These are phyloP conservation scores for Berghia stephanieae DNA, from an alignment of 1,140 invertebrate genomes.

Conservation along the genomic window DNA sequence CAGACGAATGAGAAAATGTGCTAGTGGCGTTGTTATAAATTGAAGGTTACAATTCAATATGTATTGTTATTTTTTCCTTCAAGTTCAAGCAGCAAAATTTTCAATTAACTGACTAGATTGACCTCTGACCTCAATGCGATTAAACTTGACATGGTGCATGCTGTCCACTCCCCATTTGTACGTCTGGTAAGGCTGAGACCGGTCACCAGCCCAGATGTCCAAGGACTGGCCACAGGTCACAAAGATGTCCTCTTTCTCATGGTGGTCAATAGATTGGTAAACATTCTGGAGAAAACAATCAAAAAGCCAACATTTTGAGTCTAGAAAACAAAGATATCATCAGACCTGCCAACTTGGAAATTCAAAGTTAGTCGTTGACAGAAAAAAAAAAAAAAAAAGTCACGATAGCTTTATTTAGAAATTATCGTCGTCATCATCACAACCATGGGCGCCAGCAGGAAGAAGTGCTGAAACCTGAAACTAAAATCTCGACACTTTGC, in stretches of 20 bases:
- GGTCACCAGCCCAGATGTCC: slow-evolving; percentile 76
- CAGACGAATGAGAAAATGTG: no score
- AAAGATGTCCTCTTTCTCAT: slow-evolving; percentile 81
- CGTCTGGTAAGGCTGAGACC: slow-evolving; percentile 86
- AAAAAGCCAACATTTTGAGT: neutral
- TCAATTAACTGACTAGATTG: no score
- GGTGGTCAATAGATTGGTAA: slow-evolving; percentile 84
- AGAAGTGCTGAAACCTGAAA: no score
- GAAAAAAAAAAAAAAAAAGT: slow-evolving; percentile 17
- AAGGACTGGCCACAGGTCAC: slow-evolving; percentile 89
- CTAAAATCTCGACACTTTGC: no score
- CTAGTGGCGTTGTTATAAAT: no score
- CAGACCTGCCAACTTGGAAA: no score
- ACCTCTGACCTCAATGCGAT: slow-evolving; percentile 80
- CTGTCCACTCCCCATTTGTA: slow-evolving; percentile 94
- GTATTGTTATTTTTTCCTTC: no score
- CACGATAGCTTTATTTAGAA: neutral
- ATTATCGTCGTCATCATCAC: no score
- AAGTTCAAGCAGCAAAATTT: no score
- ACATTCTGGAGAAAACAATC: slow-evolving; percentile 71
- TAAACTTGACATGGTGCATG: slow-evolving; percentile 87
- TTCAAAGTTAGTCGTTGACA: no score
- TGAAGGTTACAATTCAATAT: no score
- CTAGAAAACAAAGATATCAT: neutral
- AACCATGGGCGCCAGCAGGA: no score